Percentiles rank a stretch among this genome's conserved stretches.
These are phyloP conservation scores for Noctua janthina DNA, from an alignment of 2,888 invertebrate species.

Conservation along the genomic window DNA sequence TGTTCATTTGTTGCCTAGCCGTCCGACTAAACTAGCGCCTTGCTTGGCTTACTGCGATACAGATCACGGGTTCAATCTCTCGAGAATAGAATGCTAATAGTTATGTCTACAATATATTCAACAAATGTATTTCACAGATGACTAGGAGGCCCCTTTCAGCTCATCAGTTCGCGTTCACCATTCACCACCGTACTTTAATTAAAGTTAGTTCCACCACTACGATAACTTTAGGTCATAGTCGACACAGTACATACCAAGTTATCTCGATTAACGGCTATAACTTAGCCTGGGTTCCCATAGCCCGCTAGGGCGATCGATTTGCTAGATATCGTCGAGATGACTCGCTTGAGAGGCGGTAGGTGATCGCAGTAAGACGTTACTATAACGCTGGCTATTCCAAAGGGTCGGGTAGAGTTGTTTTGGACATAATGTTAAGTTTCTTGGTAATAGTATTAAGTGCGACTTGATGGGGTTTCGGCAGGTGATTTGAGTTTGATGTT, in stretches of 20 bases:
- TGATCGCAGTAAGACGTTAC: constrained; percentile 20
- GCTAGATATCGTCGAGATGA: constrained; percentile 33
- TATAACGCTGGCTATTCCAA: constrained; percentile 2
- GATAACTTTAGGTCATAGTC: constrained; percentile 3
- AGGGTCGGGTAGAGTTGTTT: constrained; percentile 21
- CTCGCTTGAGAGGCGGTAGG: constrained; percentile 21
- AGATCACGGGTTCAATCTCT: not conserved
- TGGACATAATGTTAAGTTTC: not conserved
- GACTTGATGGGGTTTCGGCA: not conserved
- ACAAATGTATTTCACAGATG: not conserved
- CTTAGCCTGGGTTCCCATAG: constrained; percentile 6
- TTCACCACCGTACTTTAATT: constrained; percentile 26
- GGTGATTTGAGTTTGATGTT: constrained; percentile 4
- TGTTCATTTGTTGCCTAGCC: not conserved
- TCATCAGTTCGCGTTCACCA: not conserved
- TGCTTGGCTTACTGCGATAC: too few relatives aligned
- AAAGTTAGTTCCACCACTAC: constrained; percentile 18
- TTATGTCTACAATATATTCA: not conserved
- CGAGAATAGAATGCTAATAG: not conserved
- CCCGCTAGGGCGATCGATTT: constrained; percentile 40
- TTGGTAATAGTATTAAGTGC: not conserved
- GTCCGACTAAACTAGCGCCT: not conserved
- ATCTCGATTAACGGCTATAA: constrained; percentile 11
- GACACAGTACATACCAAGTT: constrained; percentile 1
- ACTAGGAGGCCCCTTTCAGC: not conserved